Base-by-base conservation (phyloP, 2,888 invertebrate genomes). In the Hermaeophaga mercurialis region DNA sequence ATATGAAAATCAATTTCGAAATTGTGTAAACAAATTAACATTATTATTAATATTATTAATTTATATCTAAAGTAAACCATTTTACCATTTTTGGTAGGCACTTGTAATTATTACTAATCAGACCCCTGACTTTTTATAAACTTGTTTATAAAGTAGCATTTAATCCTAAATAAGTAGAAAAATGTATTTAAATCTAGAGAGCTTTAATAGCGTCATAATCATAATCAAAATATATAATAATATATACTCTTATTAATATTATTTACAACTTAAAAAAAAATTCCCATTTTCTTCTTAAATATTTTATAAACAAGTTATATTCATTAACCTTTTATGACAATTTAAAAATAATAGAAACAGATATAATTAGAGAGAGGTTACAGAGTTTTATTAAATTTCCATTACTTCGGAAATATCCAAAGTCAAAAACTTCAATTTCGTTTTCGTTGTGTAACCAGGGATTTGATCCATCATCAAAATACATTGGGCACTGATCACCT, bases 401-500 rank as follows among this genome's bases (percentile, higher is more conserved):
- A 11, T 36, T 49, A 45, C 63, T 61, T 28, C 56, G 54, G 28
- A 68, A 67, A 62, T 59, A 69, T 41, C 65, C 66, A 78, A 85
- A 88, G 56, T 81, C 80, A 65, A 93, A 91, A 12, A 91, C 79
- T 75, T 88, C 87, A 19, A 91, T 83, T 47, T 81, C 85, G 70
- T 86, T 89, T 70, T 90, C 89, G 17, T 85, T 84, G 49, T 83
- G 80, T 1, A 82, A 70, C 91, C 91, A 96, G 0, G 96, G 95
- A 78, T 96, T 86, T 36, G 84, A 80, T 6, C 97, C 97, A 73
- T 96, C 96, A 72, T 97, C 96, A 73, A 96, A 98, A 75, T 91
- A 88, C 94, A 97, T 96, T 0, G 97, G 97, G 75, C 97, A 98
- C 72, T 94, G 92, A 80, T 98, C 97, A 67, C 87, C 88, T 88